Evolutionary conservation across 2,888 invertebrate genomes (phyloP).

Genomic region (Dorcus hopei): DNA sequence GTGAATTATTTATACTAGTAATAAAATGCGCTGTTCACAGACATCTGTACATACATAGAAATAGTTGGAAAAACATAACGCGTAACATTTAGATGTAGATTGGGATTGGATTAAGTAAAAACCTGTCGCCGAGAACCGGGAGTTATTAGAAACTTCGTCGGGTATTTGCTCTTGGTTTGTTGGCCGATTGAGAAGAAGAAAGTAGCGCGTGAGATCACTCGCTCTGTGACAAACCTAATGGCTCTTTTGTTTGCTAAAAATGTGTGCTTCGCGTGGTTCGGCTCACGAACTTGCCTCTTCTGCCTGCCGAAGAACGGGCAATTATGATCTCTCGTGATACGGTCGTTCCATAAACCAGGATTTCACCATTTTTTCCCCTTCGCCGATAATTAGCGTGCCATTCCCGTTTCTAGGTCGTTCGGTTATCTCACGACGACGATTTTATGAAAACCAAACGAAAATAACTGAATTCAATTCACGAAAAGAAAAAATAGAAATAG

Average conservation of each 20-base stretch:
- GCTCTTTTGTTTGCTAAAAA: slow-evolving; percentile 30
- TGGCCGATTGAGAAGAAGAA: slow-evolving; percentile 26
- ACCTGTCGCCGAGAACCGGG: slow-evolving; percentile 16
- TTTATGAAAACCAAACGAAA: background rate
- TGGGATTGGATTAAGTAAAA: slow-evolving; percentile 12
- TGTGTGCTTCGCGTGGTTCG: slow-evolving; percentile 30
- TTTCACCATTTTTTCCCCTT: slow-evolving; percentile 10
- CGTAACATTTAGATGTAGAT: slow-evolving; percentile 24
- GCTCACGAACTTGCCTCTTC: slow-evolving; percentile 22
- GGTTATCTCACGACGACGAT: background rate
- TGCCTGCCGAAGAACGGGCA: slow-evolving; percentile 20
- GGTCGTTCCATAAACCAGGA: slow-evolving; percentile 15
- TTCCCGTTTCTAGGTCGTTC: too few relatives aligned
- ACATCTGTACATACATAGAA: too few relatives aligned
- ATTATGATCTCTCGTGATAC: slow-evolving; percentile 22
- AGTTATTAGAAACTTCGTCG: slow-evolving; percentile 18
- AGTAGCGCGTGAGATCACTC: slow-evolving; percentile 37
- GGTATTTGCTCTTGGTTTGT: slow-evolving; percentile 20
- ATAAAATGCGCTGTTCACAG: too few relatives aligned
- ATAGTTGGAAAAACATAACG: background rate
- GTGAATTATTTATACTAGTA: too few relatives aligned
- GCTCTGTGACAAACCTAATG: slow-evolving; percentile 29
- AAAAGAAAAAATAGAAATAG: too few relatives aligned
- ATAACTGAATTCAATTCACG: too few relatives aligned
- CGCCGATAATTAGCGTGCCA: too few relatives aligned